phyloP scores from a whole-genome alignment of 2,888 invertebrate species.

The Nomada hirtipes region DNA sequence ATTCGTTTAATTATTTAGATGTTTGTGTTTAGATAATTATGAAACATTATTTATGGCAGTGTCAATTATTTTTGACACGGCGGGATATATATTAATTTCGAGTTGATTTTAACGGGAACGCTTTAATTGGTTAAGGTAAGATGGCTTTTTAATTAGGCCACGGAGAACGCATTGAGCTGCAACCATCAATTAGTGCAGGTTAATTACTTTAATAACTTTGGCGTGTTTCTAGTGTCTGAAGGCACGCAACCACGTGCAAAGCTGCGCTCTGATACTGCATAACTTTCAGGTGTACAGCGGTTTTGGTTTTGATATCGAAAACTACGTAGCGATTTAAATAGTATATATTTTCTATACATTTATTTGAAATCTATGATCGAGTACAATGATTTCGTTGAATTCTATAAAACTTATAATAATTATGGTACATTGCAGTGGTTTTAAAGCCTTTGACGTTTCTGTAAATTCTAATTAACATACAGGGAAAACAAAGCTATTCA shows the following conservation, averaged over 20 bases:
- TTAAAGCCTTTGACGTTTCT: too few species aligned
- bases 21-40: background rate
- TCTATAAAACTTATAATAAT: too few species aligned
- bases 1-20: background rate
- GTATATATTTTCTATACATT: background rate
- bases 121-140: background rate
- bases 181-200: background rate
- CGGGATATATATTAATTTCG: too few species aligned
- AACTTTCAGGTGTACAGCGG: background rate
- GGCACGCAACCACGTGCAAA: constrained; percentile 25
- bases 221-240: background rate
- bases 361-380: too few species aligned
- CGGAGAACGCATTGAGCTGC: background rate
- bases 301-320: background rate
- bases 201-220: constrained; percentile 1
- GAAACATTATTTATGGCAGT: background rate
- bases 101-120: too few species aligned
- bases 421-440: too few species aligned
- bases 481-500: too few species aligned
- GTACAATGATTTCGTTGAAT: too few species aligned
- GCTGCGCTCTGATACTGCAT: constrained; percentile 1
- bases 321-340: background rate
- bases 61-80: background rate
- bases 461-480: too few species aligned
- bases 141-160: background rate